Evolutionary conservation across 2,797 vertebrate species (phyloP).

Genomic region (Sebastolobus alascanus): DNA sequence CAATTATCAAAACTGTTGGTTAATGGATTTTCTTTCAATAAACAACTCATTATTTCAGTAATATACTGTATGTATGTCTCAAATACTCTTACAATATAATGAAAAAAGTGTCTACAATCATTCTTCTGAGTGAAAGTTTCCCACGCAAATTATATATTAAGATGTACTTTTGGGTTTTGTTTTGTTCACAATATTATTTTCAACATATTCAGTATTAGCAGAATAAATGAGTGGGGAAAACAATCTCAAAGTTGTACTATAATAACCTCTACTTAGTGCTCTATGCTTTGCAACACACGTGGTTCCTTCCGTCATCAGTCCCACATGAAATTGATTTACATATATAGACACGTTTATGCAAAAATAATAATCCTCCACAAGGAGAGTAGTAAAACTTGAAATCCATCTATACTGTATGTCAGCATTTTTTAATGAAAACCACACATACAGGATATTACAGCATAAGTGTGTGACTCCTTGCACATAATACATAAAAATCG

Average conservation of each 20-base stretch:
- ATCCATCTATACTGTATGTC: background rate
- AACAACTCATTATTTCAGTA: no score
- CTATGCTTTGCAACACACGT: background rate
- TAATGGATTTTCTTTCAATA: no score
- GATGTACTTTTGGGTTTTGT: background rate
- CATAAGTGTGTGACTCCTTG: background rate
- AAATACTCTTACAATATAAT: no score
- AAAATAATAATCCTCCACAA: background rate
- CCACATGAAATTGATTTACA: background rate
- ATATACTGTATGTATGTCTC: no score
- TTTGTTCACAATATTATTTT: background rate
- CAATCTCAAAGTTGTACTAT: background rate
- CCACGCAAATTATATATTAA: background rate
- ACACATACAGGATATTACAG: background rate
- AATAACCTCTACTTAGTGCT: background rate
- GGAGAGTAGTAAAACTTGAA: background rate
- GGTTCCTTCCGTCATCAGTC: background rate
- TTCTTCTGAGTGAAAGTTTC: no score
- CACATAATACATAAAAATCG: background rate
- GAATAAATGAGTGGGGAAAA: background rate
- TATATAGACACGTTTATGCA: background rate
- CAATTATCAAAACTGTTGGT: no score
- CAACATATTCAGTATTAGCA: background rate
- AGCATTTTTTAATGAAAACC: background rate
- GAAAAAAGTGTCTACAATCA: no score